Percentiles rank a stretch among this genome's conserved stretches.
phyloP scores from a whole-genome alignment of 2,888 invertebrate genomes.

The Scaptodrosophila latifasciaeformis region DNA sequence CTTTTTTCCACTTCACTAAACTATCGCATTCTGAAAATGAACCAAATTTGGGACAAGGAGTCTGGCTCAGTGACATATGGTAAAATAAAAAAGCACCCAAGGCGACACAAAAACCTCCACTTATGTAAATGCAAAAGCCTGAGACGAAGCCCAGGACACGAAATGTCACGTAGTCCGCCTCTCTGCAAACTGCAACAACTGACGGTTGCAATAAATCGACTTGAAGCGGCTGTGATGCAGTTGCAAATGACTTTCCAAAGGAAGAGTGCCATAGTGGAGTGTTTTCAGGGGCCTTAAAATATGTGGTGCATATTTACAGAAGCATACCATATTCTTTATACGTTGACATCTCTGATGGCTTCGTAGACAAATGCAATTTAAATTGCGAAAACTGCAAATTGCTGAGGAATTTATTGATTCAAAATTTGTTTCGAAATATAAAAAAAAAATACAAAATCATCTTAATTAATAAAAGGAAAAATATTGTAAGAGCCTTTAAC shows the following conservation, averaged over 20 bases:
- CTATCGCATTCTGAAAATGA: too few species aligned
- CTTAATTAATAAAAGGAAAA: too few species aligned
- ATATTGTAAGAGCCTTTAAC: too few species aligned
- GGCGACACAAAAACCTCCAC: conserved; percentile 1
- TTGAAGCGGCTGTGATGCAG: neutral
- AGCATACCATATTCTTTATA: neutral
- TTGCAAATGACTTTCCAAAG: neutral
- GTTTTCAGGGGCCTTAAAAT: neutral
- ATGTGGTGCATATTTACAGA: neutral
- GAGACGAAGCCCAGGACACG: neutral
- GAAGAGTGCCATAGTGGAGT: too few species aligned
- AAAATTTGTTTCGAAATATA: too few species aligned
- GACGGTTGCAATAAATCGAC: conserved; percentile 1
- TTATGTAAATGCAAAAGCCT: neutral
- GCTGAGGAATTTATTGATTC: neutral
- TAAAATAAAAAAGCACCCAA: neutral
- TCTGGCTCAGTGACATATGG: neutral
- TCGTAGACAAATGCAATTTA: neutral
- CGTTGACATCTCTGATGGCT: neutral
- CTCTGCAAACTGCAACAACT: neutral
- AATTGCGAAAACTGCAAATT: neutral
- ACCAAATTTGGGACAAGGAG: neutral
- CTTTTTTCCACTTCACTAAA: too few species aligned
- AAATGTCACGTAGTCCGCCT: neutral
- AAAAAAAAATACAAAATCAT: too few species aligned